phyloP scores from a whole-genome alignment of 1,140 invertebrate species.

The Pentalonia nigronervosa region DNA sequence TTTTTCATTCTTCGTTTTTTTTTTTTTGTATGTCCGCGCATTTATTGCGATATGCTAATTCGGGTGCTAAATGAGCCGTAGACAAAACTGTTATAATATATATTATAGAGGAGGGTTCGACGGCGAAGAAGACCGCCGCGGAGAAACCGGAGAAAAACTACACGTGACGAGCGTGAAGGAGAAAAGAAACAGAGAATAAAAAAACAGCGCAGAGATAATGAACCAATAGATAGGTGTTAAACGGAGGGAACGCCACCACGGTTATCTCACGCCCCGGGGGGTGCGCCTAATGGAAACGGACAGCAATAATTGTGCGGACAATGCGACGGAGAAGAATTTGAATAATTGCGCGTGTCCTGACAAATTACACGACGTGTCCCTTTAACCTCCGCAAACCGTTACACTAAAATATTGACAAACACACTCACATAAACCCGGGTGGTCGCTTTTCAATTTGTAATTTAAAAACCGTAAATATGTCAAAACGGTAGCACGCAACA shows the following conservation, averaged over 20 bases:
- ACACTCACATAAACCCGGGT: background rate
- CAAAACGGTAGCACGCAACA: constrained; percentile 29
- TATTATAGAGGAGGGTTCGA: background rate
- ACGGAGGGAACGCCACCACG: background rate
- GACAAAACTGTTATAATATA: constrained; percentile 38
- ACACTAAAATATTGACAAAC: constrained; percentile 46
- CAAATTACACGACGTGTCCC: constrained; percentile 57
- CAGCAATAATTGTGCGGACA: constrained; percentile 20
- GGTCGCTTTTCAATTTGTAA: constrained; percentile 54
- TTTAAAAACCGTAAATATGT: constrained; percentile 57
- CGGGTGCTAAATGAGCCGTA: constrained; percentile 54
- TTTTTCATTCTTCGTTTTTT: background rate
- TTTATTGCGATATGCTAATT: constrained; percentile 36
- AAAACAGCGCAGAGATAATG: constrained; percentile 4
- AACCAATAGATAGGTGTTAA: constrained; percentile 42
- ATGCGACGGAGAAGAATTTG: constrained; percentile 32
- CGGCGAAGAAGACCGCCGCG: background rate
- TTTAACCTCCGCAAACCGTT: constrained; percentile 54
- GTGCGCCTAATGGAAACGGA: constrained; percentile 46
- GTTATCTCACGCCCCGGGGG: constrained; percentile 52
- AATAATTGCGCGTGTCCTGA: constrained; percentile 57
- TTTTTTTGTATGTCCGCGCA: background rate
- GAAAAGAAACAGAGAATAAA: background rate
- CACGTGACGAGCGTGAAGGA: background rate
- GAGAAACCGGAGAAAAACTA: constrained; percentile 31